Conservation (phyloP, 2,797 vertebrate genomes). For the Phrynocephalus vlangalii region DNA sequence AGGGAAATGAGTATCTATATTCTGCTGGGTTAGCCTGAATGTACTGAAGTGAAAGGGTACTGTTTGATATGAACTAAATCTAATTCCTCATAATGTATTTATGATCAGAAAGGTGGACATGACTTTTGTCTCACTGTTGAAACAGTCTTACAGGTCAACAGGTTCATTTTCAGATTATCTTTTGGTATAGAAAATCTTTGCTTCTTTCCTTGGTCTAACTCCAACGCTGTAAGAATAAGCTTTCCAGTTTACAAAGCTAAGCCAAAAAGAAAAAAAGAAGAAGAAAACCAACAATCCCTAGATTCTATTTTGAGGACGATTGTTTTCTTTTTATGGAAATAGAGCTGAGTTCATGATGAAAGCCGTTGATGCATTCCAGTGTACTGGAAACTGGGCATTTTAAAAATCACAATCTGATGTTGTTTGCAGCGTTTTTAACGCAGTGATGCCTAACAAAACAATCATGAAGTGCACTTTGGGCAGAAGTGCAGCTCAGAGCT, state of each 20-base stretch:
- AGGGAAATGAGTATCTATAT: neutral
- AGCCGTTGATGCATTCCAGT: conserved; percentile 1
- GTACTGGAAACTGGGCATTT: neutral
- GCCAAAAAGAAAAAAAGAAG: neutral
- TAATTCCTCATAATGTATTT: neutral
- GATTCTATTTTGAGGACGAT: neutral
- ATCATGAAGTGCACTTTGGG: neutral
- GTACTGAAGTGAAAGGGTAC: neutral
- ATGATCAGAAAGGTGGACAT: neutral
- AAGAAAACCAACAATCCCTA: too few relatives aligned
- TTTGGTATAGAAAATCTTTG: neutral
- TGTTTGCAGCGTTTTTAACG: conserved; percentile 9
- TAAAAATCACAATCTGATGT: neutral
- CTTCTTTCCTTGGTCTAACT: conserved; percentile 2
- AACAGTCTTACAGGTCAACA: neutral
- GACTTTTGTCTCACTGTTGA: neutral
- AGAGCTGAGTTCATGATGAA: neutral
- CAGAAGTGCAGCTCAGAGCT: conserved; percentile 28
- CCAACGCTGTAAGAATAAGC: neutral
- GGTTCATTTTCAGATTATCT: conserved; percentile 7
- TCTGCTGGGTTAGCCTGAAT: neutral
- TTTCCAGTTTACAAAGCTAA: neutral
- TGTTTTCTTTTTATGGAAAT: neutral
- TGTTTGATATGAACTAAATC: neutral
- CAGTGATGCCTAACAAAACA: neutral